Base-by-base conservation (phyloP, 2,888 invertebrate species). In the Saturnia japonica region DNA sequence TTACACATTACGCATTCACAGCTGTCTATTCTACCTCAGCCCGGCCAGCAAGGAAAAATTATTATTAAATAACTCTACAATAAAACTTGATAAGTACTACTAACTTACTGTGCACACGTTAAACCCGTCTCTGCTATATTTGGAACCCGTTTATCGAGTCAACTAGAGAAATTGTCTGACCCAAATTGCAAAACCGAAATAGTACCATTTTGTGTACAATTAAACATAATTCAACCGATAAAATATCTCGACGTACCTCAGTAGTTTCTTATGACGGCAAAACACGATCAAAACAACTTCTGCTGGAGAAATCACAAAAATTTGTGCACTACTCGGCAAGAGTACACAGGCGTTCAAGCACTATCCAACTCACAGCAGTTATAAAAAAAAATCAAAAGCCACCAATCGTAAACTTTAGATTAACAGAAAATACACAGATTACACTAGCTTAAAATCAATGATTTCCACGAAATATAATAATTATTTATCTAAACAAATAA, bases 361-460 rank as follows among this genome's bases (percentile, higher is more conserved):
- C 91, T 91, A 86, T 91, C 86, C 3, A 87, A 89, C 85, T 90
- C 92, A 90, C 91, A 91, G 91, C 88, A 90, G 89, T 88, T 84
- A 88, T 83, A 84, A 84, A 88, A 87, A 64, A 62, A 85, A 90
- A 88, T 89, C 91, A 92, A 91, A 91, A 91, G 88, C 84, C 84
- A 90, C 90, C 88, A 91, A 91, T 90, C 87, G 89, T 83, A 90
- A 93, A 92, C 91, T 87, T 85, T 85, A 79, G 83, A 86, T 86
- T 85, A 87, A 88, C 85, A 88, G 91, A 91, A 93, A 91, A 91
- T 87, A 91, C 93, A 93, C 91, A 91, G 92, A 92, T 91, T 93
- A 90, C 93, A 92, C 93, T 88, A 90, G 88, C 89, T 86, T 91
- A 92, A 87, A 91, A 92, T 92, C 92, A 92, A 94, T 93, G 92